Conservation (phyloP, 2,888 invertebrate species). For the Volucella zonaria region DNA sequence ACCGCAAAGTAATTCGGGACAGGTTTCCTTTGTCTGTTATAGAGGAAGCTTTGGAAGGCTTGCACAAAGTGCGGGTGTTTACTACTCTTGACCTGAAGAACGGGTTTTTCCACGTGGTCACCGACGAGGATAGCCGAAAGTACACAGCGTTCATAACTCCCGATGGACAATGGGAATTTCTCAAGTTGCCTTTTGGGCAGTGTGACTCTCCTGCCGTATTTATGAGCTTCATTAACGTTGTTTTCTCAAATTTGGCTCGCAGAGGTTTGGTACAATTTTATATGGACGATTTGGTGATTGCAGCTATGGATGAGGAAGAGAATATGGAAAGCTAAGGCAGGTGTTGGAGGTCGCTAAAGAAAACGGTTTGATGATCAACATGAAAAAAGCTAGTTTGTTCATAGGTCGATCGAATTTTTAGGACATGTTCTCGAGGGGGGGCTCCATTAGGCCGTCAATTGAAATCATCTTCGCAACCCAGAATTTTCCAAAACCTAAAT, state of each 20-base stretch:
- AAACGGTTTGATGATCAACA: neutral
- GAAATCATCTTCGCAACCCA: too few relatives aligned
- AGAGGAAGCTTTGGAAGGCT: conserved; percentile 43
- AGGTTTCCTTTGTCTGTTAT: conserved; percentile 34
- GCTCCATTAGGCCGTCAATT: too few relatives aligned
- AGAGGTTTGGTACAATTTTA: neutral
- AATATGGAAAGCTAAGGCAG: neutral
- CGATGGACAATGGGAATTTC: too few relatives aligned
- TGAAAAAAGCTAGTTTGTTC: neutral
- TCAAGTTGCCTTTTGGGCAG: too few relatives aligned
- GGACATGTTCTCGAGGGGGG: too few relatives aligned
- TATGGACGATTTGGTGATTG: too few relatives aligned
- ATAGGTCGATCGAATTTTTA: too few relatives aligned
- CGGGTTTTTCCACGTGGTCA: too few relatives aligned
- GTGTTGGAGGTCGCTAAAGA: neutral
- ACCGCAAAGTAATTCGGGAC: conserved; percentile 36
- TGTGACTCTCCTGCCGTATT: conserved; percentile 76
- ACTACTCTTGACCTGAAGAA: too few relatives aligned
- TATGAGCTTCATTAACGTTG: conserved; percentile 67
- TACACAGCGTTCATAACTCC: neutral
- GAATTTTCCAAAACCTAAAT: too few relatives aligned
- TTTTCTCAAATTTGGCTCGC: conserved; percentile 12
- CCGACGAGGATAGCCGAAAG: too few relatives aligned
- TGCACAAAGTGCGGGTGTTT: conserved; percentile 73
- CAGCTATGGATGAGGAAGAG: neutral